Percentiles rank a stretch among this genome's conserved stretches.
These are phyloP conservation scores for Suricata suricatta DNA, from an alignment of 2,113 vertebrate genomes.

Conservation along the genomic window DNA sequence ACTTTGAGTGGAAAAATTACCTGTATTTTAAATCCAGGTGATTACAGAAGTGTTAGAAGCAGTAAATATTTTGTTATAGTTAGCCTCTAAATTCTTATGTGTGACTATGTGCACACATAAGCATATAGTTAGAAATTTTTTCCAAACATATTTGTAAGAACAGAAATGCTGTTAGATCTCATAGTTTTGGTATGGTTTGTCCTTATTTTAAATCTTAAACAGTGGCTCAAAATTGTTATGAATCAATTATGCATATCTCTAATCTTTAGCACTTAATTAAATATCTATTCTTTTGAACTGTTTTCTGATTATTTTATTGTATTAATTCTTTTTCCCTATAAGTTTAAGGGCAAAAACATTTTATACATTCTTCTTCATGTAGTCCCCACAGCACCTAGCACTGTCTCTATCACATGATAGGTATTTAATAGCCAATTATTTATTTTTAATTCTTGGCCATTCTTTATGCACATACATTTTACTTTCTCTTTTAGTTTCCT, in stretches of 20 bases:
- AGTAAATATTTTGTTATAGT: constrained; percentile 40
- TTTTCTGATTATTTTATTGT: constrained; percentile 28
- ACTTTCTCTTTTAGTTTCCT: not conserved
- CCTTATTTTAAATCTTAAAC: constrained; percentile 41
- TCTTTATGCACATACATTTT: not conserved
- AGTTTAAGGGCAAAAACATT: not conserved
- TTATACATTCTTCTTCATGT: not conserved
- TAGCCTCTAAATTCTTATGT: constrained; percentile 4
- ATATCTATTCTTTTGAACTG: not conserved
- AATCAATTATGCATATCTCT: not conserved
- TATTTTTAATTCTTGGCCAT: constrained; percentile 29
- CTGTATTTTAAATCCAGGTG: constrained; percentile 32
- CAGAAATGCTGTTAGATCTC: constrained; percentile 8
- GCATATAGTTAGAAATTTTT: constrained; percentile 13
- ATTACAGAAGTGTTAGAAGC: constrained; percentile 37
- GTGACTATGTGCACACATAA: not conserved
- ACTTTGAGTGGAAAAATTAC: constrained; percentile 12
- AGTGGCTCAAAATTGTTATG: not conserved
- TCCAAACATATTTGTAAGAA: constrained; percentile 6
- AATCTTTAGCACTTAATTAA: constrained; percentile 41
- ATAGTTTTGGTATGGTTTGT: not conserved
- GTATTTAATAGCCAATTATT: not conserved
- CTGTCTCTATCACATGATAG: not conserved
- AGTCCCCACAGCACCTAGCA: not conserved
- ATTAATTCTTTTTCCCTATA: not conserved